These are phyloP conservation scores for Argyresthia goedartella DNA, from an alignment of 2,888 invertebrate species.

Conservation along the genomic window DNA sequence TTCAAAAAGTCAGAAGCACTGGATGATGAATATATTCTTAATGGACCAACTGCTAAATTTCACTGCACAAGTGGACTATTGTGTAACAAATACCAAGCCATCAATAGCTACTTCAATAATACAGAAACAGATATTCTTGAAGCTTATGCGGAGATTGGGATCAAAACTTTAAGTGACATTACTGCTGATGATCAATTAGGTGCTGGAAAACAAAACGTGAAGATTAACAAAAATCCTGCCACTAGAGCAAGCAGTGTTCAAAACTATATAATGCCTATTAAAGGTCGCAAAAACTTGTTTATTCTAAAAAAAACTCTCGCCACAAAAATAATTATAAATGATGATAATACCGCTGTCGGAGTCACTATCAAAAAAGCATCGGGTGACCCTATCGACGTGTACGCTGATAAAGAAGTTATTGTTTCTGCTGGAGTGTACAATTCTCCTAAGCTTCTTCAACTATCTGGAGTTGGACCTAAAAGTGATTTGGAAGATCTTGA, in stretches of 20 bases:
- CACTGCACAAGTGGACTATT: slow-evolving; percentile 7
- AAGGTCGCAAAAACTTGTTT: slow-evolving; percentile 9
- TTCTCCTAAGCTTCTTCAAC: slow-evolving; percentile 42
- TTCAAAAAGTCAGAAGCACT: slow-evolving; percentile 8
- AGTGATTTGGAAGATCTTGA: slow-evolving; percentile 25
- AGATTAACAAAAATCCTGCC: slow-evolving; percentile 12
- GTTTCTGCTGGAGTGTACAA: slow-evolving; percentile 42
- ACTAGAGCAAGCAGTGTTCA: slow-evolving; percentile 23
- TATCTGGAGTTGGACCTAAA: slow-evolving; percentile 48
- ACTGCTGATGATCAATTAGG: slow-evolving; percentile 7
- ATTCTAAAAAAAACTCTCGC: slow-evolving; percentile 9
- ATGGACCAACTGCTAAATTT: slow-evolving; percentile 3
- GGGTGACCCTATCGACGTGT: slow-evolving; percentile 10
- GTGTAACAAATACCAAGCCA: neutral
- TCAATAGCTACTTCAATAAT: neutral
- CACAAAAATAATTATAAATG: slow-evolving; percentile 10
- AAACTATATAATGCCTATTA: slow-evolving; percentile 4
- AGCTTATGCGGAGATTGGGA: slow-evolving; percentile 5
- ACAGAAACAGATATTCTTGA: neutral
- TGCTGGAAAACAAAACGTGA: slow-evolving; percentile 2
- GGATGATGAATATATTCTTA: neutral
- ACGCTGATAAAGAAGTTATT: slow-evolving; percentile 41
- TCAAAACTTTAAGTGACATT: slow-evolving; percentile 1
- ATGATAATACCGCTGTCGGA: slow-evolving; percentile 8
- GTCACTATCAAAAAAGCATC: slow-evolving; percentile 4